Percentiles rank a stretch among this genome's conserved stretches.
Evolutionary conservation across 2,888 invertebrate genomes (phyloP).

Genomic region (Aleiodes alternator): DNA sequence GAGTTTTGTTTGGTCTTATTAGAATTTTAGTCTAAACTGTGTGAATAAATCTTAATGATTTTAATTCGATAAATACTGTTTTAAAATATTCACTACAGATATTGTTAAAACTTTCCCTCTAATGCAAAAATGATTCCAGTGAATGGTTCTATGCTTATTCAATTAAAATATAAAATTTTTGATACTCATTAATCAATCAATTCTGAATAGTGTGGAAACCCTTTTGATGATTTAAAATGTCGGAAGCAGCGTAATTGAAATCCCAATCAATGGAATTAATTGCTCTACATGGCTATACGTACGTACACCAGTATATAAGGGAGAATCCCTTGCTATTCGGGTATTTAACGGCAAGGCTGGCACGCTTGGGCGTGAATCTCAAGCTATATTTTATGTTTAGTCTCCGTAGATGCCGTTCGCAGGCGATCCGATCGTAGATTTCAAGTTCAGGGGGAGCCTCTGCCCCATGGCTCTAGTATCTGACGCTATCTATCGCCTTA

Average conservation of each 20-base stretch:
- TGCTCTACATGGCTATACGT: constrained; percentile 62
- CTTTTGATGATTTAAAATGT: constrained; percentile 45
- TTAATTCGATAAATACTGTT: no score
- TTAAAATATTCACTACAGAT: no score
- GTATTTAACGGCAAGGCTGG: constrained; percentile 41
- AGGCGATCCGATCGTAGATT: constrained; percentile 58
- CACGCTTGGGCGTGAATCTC: constrained; percentile 66
- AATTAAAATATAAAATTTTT: no score
- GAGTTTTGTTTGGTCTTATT: no score
- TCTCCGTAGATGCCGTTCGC: constrained; percentile 61
- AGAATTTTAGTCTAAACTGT: no score
- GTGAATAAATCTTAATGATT: no score
- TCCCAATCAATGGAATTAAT: constrained; percentile 72
- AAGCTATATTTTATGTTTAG: constrained; percentile 70
- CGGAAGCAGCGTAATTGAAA: constrained; percentile 70
- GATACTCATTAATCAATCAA: not conserved
- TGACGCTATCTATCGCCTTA: constrained; percentile 37
- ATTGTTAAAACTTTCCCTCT: no score
- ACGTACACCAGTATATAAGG: constrained; percentile 20
- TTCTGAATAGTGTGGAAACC: not conserved
- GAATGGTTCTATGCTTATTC: no score
- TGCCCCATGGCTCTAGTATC: constrained; percentile 36
- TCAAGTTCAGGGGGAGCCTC: constrained; percentile 46
- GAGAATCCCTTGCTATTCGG: constrained; percentile 36
- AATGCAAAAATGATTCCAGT: no score